phyloP scores from a whole-genome alignment of 2,888 invertebrate genomes.

The Calliopum simillimum region DNA sequence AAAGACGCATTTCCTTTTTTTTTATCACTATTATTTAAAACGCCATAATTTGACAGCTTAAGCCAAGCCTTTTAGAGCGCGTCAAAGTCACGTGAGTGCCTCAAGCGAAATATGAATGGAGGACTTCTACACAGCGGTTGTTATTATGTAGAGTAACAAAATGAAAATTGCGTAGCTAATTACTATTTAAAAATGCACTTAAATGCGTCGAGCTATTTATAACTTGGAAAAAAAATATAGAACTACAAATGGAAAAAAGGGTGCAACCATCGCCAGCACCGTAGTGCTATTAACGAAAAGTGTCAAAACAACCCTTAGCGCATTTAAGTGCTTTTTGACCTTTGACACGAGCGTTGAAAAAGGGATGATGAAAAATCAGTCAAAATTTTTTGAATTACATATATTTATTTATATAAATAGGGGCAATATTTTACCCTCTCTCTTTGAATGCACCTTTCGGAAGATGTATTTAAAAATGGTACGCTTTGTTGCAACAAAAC shows the following conservation, averaged over 20 bases:
- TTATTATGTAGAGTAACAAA: neutral
- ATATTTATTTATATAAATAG: neutral
- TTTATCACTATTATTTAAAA: too few relatives aligned
- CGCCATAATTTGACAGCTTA: conserved; percentile 16
- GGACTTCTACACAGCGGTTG: too few relatives aligned
- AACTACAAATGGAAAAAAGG: neutral
- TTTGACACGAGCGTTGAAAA: conserved; percentile 15
- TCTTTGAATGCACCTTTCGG: neutral
- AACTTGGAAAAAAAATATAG: neutral
- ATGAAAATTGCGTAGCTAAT: conserved; percentile 23
- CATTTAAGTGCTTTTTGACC: conserved; percentile 25
- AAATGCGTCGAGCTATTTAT: conserved; percentile 12
- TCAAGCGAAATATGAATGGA: neutral
- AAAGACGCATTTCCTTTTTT: too few relatives aligned
- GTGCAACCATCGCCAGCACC: neutral
- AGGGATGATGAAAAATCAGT: neutral
- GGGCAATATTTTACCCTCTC: neutral
- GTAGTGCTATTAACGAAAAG: neutral
- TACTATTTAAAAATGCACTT: conserved; percentile 26
- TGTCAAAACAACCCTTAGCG: conserved; percentile 34
- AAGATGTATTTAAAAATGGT: too few relatives aligned
- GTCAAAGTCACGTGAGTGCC: conserved; percentile 10
- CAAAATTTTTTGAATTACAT: neutral
- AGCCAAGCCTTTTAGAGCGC: conserved; percentile 2
- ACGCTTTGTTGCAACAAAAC: conserved; percentile 20